A percentile compares a stretch with the other conserved stretches of the same genome.
phyloP scores from a whole-genome alignment of 2,113 vertebrate genomes.

The Campylomormyrus numenius region DNA sequence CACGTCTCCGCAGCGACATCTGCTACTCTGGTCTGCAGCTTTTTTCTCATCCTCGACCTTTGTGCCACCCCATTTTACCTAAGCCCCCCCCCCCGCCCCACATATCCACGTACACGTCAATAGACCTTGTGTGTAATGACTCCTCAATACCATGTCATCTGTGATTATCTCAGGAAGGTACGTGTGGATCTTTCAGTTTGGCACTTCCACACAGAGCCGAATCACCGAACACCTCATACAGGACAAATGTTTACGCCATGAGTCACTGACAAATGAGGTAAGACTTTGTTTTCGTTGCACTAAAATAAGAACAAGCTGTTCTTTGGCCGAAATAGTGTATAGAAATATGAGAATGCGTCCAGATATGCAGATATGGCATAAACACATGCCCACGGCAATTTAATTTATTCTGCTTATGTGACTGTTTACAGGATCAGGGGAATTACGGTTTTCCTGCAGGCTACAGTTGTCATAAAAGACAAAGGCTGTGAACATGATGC shows the following conservation, averaged over 20 bases:
- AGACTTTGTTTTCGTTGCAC: background rate
- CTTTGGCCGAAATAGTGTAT: background rate
- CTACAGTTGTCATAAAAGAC: background rate
- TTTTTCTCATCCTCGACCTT: background rate
- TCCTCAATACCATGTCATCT: background rate
- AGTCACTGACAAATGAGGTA: constrained; percentile 2
- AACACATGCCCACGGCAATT: background rate
- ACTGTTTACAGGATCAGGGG: constrained; percentile 2
- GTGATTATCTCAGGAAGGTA: background rate
- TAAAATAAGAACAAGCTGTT: constrained; percentile 3
- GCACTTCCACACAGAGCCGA: background rate
- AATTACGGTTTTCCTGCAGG: background rate
- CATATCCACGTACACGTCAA: background rate
- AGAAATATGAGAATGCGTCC: background rate
- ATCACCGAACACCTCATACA: background rate
- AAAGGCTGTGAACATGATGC: background rate
- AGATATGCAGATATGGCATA: background rate
- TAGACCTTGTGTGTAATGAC: background rate
- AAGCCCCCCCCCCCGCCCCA: background rate
- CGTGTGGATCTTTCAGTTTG: background rate
- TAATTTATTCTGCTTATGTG: background rate
- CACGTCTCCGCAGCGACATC: background rate
- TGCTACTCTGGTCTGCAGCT: background rate
- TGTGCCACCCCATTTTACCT: background rate
- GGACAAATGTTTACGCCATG: background rate